A percentile compares a stretch with the other conserved stretches of the same genome.
Evolutionary conservation across 2,113 vertebrate species (phyloP).

Genomic region (Pangasianodon hypophthalmus): DNA sequence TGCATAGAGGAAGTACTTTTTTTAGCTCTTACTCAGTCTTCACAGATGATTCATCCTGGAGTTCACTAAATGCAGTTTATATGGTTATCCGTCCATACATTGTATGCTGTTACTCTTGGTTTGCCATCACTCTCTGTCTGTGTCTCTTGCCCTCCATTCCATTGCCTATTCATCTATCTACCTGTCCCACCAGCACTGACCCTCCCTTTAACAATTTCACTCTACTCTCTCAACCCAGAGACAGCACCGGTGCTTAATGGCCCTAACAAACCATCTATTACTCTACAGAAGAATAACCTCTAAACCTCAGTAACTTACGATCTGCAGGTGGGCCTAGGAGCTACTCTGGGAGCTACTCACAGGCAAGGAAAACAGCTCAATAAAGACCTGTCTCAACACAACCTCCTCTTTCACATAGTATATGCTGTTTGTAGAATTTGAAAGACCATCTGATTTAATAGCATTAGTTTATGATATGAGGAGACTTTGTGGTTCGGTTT

Average conservation of each 20-base stretch:
- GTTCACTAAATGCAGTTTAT: slow-evolving; percentile 47
- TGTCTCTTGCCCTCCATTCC: slow-evolving; percentile 43
- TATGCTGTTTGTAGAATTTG: neutral
- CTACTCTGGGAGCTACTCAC: slow-evolving; percentile 23
- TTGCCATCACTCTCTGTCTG: slow-evolving; percentile 51
- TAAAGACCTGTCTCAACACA: slow-evolving; percentile 21
- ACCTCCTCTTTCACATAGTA: slow-evolving; percentile 12
- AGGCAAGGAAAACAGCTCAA: slow-evolving; percentile 41
- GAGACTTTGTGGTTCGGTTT: neutral
- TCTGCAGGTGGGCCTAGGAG: slow-evolving; percentile 26
- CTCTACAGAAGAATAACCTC: slow-evolving; percentile 45
- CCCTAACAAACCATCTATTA: slow-evolving; percentile 48
- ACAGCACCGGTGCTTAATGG: slow-evolving; percentile 40
- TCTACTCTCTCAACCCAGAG: slow-evolving; percentile 35
- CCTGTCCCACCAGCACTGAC: slow-evolving; percentile 47
- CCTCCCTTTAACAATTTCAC: slow-evolving; percentile 41
- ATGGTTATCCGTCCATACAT: slow-evolving; percentile 54
- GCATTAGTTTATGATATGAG: neutral
- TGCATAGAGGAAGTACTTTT: neutral
- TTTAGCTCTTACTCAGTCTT: slow-evolving; percentile 22
- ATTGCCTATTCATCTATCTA: slow-evolving; percentile 45
- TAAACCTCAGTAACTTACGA: slow-evolving; percentile 43
- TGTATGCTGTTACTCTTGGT: slow-evolving; percentile 41
- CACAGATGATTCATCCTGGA: slow-evolving; percentile 35
- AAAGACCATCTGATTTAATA: neutral